These are phyloP conservation scores for Tetranychus cinnabarinus DNA, from an alignment of 1,140 invertebrate species.

Conservation along the genomic window DNA sequence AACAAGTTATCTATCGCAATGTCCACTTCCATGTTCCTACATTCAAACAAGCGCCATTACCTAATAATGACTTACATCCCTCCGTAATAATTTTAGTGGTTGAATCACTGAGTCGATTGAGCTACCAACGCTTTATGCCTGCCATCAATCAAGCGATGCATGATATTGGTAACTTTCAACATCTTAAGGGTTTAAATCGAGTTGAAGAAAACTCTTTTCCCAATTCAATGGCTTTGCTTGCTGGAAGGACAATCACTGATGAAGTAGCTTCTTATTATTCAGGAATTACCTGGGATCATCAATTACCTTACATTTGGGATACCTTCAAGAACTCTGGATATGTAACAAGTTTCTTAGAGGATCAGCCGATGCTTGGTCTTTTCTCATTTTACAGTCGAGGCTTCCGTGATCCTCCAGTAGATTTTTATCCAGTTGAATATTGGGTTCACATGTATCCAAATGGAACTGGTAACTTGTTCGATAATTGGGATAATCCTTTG, in stretches of 20 bases:
- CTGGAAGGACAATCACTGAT: slow-evolving; percentile 11
- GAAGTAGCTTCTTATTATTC: neutral
- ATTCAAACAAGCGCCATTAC: neutral
- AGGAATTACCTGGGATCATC: slow-evolving; percentile 2
- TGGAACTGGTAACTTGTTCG: neutral
- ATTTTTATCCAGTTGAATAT: slow-evolving; percentile 55
- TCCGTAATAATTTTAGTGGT: slow-evolving; percentile 7
- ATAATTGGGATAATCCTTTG: neutral
- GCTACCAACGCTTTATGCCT: slow-evolving; percentile 3
- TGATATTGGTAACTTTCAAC: slow-evolving; percentile 22
- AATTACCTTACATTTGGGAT: slow-evolving; percentile 16
- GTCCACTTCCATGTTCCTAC: neutral
- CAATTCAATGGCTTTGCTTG: slow-evolving; percentile 21
- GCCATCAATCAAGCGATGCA: neutral
- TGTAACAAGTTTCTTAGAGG: slow-evolving; percentile 52
- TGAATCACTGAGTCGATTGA: slow-evolving; percentile 5
- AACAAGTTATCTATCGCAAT: neutral
- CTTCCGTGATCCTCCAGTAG: slow-evolving; percentile 44
- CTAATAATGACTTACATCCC: neutral
- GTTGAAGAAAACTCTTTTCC: slow-evolving; percentile 24
- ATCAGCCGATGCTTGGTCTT: slow-evolving; percentile 40
- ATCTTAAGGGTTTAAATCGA: slow-evolving; percentile 26
- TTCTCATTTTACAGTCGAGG: slow-evolving; percentile 57
- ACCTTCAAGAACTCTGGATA: slow-evolving; percentile 35
- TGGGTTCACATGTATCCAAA: slow-evolving; percentile 15